Percentiles rank a stretch among this genome's conserved stretches.
These are phyloP conservation scores for Seira ritae DNA, from an alignment of 2,888 invertebrate genomes.

Conservation along the genomic window DNA sequence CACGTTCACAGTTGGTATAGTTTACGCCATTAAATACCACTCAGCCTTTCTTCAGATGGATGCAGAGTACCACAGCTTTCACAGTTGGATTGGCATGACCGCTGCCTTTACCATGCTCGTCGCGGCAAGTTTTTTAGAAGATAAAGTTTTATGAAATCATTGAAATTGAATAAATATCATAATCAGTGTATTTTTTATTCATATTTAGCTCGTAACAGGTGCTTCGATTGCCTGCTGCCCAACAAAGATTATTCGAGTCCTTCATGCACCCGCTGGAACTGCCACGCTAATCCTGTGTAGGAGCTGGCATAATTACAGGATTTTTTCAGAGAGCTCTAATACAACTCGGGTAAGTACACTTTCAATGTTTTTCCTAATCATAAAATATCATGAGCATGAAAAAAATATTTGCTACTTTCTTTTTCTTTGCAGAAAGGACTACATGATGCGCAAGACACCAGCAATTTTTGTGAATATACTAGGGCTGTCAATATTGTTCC, in stretches of 20 bases:
- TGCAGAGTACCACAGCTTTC: conserved; percentile 44
- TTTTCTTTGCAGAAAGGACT: no score
- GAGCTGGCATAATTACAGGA: background rate
- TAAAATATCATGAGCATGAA: no score
- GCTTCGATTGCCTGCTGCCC: conserved; percentile 25
- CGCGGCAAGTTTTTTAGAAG: no score
- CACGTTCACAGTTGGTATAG: background rate
- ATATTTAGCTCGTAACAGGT: conserved; percentile 32
- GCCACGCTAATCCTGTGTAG: conserved; percentile 35
- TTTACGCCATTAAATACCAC: conserved; percentile 27
- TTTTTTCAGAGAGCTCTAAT: conserved; percentile 19
- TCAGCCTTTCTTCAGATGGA: background rate
- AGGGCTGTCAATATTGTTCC: conserved; percentile 30
- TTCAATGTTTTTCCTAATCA: no score
- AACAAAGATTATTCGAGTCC: background rate
- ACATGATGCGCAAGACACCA: no score
- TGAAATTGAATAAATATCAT: no score
- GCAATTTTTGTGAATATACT: conserved; percentile 10
- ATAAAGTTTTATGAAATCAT: no score
- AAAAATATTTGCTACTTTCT: no score
- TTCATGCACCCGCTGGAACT: conserved; percentile 10
- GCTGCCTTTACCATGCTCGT: no score
- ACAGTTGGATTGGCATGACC: conserved; percentile 58
- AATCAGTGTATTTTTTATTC: no score
- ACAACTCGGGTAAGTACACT: conserved; percentile 26